Conservation (phyloP, 2,888 invertebrate genomes). For the Cheilosia scutellata region DNA sequence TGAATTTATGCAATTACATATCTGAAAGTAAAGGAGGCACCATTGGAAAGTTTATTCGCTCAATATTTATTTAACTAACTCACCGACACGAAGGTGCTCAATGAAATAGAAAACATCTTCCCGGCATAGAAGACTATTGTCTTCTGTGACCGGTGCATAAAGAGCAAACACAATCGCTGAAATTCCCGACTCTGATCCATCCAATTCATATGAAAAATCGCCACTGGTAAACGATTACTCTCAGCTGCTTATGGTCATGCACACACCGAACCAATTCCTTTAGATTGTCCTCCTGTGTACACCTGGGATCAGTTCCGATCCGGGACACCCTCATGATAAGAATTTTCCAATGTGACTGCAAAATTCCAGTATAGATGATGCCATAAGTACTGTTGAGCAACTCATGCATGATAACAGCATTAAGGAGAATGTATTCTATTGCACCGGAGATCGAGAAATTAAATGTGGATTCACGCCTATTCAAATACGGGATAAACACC, state of each 20-base stretch:
- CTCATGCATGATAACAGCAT: neutral
- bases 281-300: conserved; percentile 71
- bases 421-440: neutral
- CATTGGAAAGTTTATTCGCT: neutral
- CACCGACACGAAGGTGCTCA: conserved; percentile 79
- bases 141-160: conserved; percentile 79
- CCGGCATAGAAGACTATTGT: conserved; percentile 79
- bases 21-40: conserved; percentile 67
- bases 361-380: neutral
- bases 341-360: conserved; percentile 31
- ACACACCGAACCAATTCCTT: conserved; percentile 78
- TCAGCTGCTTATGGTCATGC: conserved; percentile 76
- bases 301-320: conserved; percentile 74
- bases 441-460: neutral
- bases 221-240: conserved; percentile 72
- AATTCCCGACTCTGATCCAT: conserved; percentile 77
- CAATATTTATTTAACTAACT: conserved; percentile 23
- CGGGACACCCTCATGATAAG: conserved; percentile 76
- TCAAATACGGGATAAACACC: too few species aligned
- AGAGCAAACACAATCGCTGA: conserved; percentile 76
- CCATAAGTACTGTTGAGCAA: neutral
- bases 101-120: conserved; percentile 78
- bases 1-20: conserved; percentile 79
- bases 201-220: conserved; percentile 80
- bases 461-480: neutral